phyloP scores from a whole-genome alignment of 2,888 invertebrate genomes.

The Sarcophaga subvicina region DNA sequence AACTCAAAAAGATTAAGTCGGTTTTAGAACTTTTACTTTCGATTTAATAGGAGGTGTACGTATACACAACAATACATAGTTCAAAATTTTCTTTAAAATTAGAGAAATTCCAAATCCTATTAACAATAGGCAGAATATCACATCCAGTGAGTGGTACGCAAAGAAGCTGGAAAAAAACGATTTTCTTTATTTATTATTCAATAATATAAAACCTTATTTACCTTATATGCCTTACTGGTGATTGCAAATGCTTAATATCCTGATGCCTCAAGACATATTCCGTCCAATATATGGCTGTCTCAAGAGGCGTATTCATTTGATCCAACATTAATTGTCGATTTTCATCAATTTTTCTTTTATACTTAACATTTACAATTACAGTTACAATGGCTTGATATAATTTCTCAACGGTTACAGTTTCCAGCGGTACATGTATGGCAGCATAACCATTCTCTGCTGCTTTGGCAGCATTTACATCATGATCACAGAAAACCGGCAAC shows the following conservation, averaged over 20 bases:
- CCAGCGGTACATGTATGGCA: slow-evolving; percentile 86
- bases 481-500: slow-evolving; percentile 90
- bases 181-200: no score
- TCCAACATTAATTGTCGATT: slow-evolving; percentile 84
- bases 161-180: slow-evolving; percentile 36
- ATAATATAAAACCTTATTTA: slow-evolving; percentile 39
- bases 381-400: slow-evolving; percentile 85
- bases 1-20: not conserved
- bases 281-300: slow-evolving; percentile 90
- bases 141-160: slow-evolving; percentile 59
- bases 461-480: slow-evolving; percentile 90
- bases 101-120: not conserved
- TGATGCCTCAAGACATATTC: slow-evolving; percentile 90
- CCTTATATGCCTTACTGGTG: slow-evolving; percentile 86
- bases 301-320: slow-evolving; percentile 87
- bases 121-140: not conserved
- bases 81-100: slow-evolving; percentile 31
- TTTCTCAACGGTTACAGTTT: slow-evolving; percentile 85
- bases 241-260: slow-evolving; percentile 88
- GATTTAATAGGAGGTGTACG: not conserved
- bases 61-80: not conserved
- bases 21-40: slow-evolving; percentile 3
- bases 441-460: slow-evolving; percentile 89
- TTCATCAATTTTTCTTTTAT: slow-evolving; percentile 83
- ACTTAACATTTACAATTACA: slow-evolving; percentile 86